phyloP scores from a whole-genome alignment of 2,113 vertebrate genomes.

The Semicossyphus pulcher region DNA sequence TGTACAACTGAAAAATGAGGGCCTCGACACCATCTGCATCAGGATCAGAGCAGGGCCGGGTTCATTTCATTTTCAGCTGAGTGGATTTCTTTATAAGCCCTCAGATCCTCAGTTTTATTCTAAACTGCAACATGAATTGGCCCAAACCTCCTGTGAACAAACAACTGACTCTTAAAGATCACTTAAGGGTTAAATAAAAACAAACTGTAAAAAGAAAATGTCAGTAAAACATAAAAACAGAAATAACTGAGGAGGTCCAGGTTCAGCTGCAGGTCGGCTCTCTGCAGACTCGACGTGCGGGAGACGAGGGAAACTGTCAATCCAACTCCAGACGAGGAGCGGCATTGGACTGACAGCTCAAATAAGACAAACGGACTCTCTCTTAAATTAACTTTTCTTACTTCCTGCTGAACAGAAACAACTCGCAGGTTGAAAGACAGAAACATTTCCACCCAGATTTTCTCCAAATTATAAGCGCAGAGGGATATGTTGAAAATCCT shows the following conservation, averaged over 20 bases:
- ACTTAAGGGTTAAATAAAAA: conserved; percentile 52
- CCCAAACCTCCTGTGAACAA: conserved; percentile 7
- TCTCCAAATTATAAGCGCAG: conserved; percentile 9
- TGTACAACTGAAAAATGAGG: conserved; percentile 51
- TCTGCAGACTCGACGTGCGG: conserved; percentile 12
- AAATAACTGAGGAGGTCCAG: conserved; percentile 26
- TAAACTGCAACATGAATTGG: background rate
- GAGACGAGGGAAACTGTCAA: background rate
- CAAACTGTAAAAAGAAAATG: conserved; percentile 36
- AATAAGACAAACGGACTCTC: conserved; percentile 35
- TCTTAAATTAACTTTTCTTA: conserved; percentile 37
- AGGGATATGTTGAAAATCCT: conserved; percentile 60
- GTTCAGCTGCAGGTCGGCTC: conserved; percentile 19
- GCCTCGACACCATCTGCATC: conserved; percentile 16
- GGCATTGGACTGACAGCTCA: conserved; percentile 7
- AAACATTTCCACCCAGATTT: conserved; percentile 3
- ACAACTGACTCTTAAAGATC: conserved; percentile 22
- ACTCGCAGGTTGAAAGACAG: conserved; percentile 12
- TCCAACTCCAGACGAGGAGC: too few relatives aligned
- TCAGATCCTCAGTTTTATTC: background rate
- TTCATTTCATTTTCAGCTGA: background rate
- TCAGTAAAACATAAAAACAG: conserved; percentile 36
- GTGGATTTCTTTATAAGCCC: background rate
- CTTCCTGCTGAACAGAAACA: conserved; percentile 11
- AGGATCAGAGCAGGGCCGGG: conserved; percentile 9